phyloP scores from a whole-genome alignment of 2,888 invertebrate species.

The Lycocerus yunnanus region DNA sequence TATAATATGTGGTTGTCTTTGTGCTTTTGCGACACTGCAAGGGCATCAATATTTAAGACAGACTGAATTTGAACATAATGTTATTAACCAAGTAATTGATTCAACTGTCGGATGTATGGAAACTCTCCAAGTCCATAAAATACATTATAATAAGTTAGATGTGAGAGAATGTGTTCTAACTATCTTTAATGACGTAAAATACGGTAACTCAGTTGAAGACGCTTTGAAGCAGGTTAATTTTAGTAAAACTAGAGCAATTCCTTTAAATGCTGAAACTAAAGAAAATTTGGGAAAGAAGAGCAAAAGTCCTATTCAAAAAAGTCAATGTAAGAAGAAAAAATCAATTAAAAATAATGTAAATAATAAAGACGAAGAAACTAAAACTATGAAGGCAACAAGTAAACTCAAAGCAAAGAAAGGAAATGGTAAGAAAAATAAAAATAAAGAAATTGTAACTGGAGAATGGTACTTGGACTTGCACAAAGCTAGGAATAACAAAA shows the following conservation, averaged over 20 bases:
- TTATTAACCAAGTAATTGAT: background rate
- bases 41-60: background rate
- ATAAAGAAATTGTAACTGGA: slow-evolving; percentile 28
- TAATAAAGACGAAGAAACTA: background rate
- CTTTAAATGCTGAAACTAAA: background rate
- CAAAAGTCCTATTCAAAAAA: background rate
- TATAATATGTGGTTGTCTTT: background rate
- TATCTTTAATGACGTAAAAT: background rate
- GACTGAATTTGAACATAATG: background rate
- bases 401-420: background rate
- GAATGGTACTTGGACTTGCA: slow-evolving; percentile 46
- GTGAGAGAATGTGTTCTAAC: background rate
- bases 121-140: background rate
- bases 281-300: background rate
- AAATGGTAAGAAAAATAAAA: background rate
- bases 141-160: background rate
- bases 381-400: background rate
- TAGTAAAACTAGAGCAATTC: background rate
- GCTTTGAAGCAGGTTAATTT: background rate
- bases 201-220: background rate
- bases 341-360: background rate
- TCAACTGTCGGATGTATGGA: background rate
- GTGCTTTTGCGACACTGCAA: background rate
- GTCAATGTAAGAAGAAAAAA: background rate
- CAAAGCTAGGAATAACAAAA: slow-evolving; percentile 38